Evolutionary conservation across 2,797 vertebrate species (phyloP), one percentile per base, ranked within the genome.

Genomic region (Scleropages formosus): DNA sequence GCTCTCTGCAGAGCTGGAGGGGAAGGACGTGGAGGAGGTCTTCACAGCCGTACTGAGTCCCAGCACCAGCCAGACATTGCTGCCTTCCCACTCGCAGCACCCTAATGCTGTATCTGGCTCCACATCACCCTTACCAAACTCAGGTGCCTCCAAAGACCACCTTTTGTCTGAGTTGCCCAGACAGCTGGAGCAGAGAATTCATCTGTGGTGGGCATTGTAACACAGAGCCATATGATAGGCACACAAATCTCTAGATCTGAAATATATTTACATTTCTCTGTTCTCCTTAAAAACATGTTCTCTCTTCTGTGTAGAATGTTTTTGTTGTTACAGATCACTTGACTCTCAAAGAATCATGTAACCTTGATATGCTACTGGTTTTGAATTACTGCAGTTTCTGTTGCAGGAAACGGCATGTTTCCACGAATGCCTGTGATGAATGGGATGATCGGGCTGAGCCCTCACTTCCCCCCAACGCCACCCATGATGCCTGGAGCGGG

Each of bases 1-100:
- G 16, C 27, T 64, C 69, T 72, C 84, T 77, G 4, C 80, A 98
- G 96, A 98, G 81, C 91, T 98, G 53, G 95, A 96, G 87, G 96
- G 97, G 63, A 98, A 98, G 82, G 97, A 98, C 26, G 97, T 98
- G 47, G 98, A 98, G 88, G 98, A 98, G 78, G 82, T 99, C 78
- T 99, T 99, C 84, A 98, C 96, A 4, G 96, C 97, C 4, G 97
- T 98, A 12, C 89, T 98, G 73, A 98, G 96, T 86, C 96, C 97
- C 75, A 86, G 81, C 22, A 74, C 91, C 31, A 78, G 86, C 0
- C 95, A 94, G 75, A 84, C 90, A 80, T 87, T 93, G 79, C 83
- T 80, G 62, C 83, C 93, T 39, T 39, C 31, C 31, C 31, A 39
- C 2, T 2, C 31, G 39, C 31, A 39, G 6, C 31, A 39, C 89